Base-by-base conservation (phyloP, 2,888 invertebrate genomes). In the Dicyrtomina minuta region DNA sequence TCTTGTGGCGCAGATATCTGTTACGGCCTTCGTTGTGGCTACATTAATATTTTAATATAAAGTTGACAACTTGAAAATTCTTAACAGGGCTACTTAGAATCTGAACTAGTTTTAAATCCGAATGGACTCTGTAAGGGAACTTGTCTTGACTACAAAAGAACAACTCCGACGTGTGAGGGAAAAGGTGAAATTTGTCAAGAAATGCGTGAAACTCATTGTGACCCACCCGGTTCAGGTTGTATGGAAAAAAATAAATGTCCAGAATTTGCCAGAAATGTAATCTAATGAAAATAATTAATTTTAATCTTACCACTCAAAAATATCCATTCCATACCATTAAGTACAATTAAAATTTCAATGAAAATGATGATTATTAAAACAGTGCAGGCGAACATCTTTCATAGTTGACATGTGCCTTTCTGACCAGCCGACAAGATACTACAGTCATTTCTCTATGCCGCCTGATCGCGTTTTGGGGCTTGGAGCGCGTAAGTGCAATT, bases 81-180 rank as follows among this genome's bases (percentile, higher is more conserved):
- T 27, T 24, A 49, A 15, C 39, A 70, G 71, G 71, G 71, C 3
- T 68, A 68, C 51, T 26, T 71, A 20, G 71, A 71, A 33, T 64
- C 68, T 1, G 71, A 71, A 26, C 39, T 64, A 5, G 65, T 68
- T 8, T 43, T 71, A 6, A 64, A 62, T 56, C 68, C 64, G 17
- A 5, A n/a, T 5, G 24, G 22, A 13, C 24, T 24, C 3, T 71
- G 71, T 39, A 53, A 27, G 15, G 68, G 59, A 15, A 71, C 71
- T 2, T 71, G 71, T 39, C 22, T 22, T 27, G 68, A 64, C 43
- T 71, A 64, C 53, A 64, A 64, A 53, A 12, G 61, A 44, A 13
- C n/a, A 3, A 70, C 70, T 17, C 20, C 15, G 39, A 51, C 68
- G 17, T 71, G 71, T 59, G 43, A 33, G 15, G 62, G 58, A 24